Evolutionary conservation across 2,797 vertebrate genomes (phyloP).

Genomic region (Kryptopterus vitreolus): DNA sequence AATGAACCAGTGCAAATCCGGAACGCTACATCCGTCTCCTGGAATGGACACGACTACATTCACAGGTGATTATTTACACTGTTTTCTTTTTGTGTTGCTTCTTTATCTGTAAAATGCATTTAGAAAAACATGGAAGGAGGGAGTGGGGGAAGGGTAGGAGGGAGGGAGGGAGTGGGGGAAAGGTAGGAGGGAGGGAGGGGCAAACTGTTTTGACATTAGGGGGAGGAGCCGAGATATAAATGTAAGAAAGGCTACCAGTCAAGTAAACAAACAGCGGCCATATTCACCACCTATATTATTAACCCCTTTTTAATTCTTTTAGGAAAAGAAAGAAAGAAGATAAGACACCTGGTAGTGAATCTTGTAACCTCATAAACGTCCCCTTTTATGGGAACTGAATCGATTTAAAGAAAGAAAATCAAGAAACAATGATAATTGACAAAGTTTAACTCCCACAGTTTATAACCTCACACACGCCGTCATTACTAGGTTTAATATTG

Average conservation of each 20-base stretch:
- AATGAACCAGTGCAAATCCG: slow-evolving; percentile 31
- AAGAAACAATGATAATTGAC: background rate
- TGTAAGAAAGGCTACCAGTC: slow-evolving; percentile 53
- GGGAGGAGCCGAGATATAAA: background rate
- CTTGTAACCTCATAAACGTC: slow-evolving; percentile 46
- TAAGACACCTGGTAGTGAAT: slow-evolving; percentile 51
- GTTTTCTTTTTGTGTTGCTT: slow-evolving; percentile 12
- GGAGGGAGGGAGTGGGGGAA: too few relatives aligned
- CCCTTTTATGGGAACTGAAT: background rate
- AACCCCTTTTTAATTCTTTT: slow-evolving; percentile 53
- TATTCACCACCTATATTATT: slow-evolving; percentile 36
- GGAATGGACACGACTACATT: slow-evolving; percentile 32
- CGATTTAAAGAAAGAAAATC: slow-evolving; percentile 25
- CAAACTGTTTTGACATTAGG: slow-evolving; percentile 50
- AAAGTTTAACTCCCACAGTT: background rate
- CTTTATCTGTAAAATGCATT: slow-evolving; percentile 35
- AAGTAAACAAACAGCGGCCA: slow-evolving; percentile 52
- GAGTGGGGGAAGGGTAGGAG: too few relatives aligned
- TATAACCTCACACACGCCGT: background rate
- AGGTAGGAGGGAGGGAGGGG: slow-evolving; percentile 47
- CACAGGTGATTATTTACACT: slow-evolving; percentile 26
- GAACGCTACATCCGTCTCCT: slow-evolving; percentile 31
- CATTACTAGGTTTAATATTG: background rate
- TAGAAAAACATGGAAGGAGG: too few relatives aligned
- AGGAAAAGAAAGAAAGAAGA: slow-evolving; percentile 49